phyloP scores from a whole-genome alignment of 2,888 invertebrate genomes.

The Melanotus villosus region DNA sequence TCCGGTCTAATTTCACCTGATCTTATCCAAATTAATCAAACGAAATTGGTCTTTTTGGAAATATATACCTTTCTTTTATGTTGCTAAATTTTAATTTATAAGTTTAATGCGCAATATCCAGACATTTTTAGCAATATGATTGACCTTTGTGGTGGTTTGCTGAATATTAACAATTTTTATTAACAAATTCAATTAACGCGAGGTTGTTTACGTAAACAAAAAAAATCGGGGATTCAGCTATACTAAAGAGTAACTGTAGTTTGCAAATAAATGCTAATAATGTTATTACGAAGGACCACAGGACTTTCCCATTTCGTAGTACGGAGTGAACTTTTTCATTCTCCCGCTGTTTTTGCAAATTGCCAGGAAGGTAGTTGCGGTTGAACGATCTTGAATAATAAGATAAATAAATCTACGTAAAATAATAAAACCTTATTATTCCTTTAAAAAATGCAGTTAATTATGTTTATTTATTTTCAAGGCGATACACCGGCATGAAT shows the following conservation, averaged over 20 bases:
- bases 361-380: slow-evolving; percentile 12
- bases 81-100: too few relatives aligned
- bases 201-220: too few relatives aligned
- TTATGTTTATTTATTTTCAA: slow-evolving; percentile 12
- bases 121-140: too few relatives aligned
- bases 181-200: too few relatives aligned
- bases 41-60: neutral
- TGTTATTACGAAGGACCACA: neutral
- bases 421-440: slow-evolving; percentile 9
- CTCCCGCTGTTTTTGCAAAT: neutral
- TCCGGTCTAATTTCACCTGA: neutral
- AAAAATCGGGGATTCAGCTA: too few relatives aligned
- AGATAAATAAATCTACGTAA: slow-evolving; percentile 18
- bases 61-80: neutral
- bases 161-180: too few relatives aligned
- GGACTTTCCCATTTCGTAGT: neutral
- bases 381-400: slow-evolving; percentile 30
- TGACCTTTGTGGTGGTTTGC: too few relatives aligned
- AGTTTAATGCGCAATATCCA: too few relatives aligned
- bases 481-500: slow-evolving; percentile 1
- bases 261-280: neutral
- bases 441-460: slow-evolving; percentile 6
- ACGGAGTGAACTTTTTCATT: neutral
- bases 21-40: neutral
- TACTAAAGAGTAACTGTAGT: too few relatives aligned